Evolutionary conservation across 2,888 invertebrate species (phyloP).

Genomic region (Pterostichus niger): DNA sequence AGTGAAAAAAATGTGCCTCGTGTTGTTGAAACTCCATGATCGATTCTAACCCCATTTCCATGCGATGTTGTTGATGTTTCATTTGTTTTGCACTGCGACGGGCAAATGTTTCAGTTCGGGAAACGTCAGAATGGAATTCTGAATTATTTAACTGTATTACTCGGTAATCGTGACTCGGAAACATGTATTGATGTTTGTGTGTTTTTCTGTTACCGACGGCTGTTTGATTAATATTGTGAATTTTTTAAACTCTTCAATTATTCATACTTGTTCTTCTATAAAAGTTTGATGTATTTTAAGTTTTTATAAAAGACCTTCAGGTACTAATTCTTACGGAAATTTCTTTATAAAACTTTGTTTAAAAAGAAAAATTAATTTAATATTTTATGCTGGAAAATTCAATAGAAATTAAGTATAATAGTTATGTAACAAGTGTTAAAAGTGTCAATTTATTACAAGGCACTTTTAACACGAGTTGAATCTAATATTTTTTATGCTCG

Average conservation of each 20-base stretch:
- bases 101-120: slow-evolving; percentile 17
- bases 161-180: slow-evolving; percentile 22
- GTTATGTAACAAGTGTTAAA: no score
- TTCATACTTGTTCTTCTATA: background rate
- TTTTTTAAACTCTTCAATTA: slow-evolving; percentile 25
- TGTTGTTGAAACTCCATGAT: background rate
- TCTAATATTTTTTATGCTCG: no score
- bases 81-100: slow-evolving; percentile 19
- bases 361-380: no score
- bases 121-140: slow-evolving; percentile 37
- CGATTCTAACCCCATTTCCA: slow-evolving; percentile 17
- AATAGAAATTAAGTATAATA: no score
- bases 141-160: slow-evolving; percentile 52
- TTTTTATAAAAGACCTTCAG: background rate
- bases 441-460: no score
- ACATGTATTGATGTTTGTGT: slow-evolving; percentile 11
- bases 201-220: background rate
- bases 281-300: background rate
- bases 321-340: no score
- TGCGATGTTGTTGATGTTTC: slow-evolving; percentile 34
- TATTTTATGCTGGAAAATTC: no score
- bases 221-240: slow-evolving; percentile 18
- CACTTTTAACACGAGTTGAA: no score
- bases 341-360: no score
- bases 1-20: slow-evolving; percentile 47